phyloP scores from a whole-genome alignment of 2,888 invertebrate species.

The Palloptera scutellata region DNA sequence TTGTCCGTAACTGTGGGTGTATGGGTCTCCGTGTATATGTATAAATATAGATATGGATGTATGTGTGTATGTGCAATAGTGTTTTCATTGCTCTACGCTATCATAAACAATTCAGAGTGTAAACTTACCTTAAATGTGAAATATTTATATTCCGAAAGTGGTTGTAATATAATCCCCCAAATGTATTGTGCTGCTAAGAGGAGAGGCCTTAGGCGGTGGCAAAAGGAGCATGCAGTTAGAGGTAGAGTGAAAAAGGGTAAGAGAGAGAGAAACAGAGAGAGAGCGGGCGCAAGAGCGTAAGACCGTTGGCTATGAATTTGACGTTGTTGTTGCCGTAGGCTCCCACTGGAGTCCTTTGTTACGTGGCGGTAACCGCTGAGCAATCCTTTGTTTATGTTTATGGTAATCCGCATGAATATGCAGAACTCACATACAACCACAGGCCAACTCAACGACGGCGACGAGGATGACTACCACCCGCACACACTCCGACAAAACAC shows the following conservation, averaged over 20 bases:
- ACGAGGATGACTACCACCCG: no score
- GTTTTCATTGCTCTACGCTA: not conserved
- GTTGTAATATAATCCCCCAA: conserved; percentile 8
- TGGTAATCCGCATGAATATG: conserved; percentile 24
- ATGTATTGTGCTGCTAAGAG: not conserved
- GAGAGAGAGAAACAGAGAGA: not conserved
- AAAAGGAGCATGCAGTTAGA: not conserved
- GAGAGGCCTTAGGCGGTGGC: not conserved
- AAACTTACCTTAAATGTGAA: conserved; percentile 24
- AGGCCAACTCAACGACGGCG: not conserved
- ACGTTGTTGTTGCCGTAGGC: not conserved
- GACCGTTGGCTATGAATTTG: not conserved
- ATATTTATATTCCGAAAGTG: conserved; percentile 7
- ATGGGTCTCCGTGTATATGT: not conserved
- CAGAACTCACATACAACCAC: conserved; percentile 3
- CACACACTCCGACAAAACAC: no score
- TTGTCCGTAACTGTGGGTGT: not conserved
- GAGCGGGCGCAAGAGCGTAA: not conserved
- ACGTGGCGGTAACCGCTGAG: conserved; percentile 12
- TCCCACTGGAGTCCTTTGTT: not conserved
- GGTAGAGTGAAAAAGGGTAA: not conserved
- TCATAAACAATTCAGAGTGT: conserved; percentile 18
- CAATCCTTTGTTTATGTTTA: conserved; percentile 30
- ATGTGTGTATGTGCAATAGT: not conserved
- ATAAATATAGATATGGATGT: not conserved